Conservation (phyloP, 2,113 vertebrate species). For the Callionymus lyra region DNA sequence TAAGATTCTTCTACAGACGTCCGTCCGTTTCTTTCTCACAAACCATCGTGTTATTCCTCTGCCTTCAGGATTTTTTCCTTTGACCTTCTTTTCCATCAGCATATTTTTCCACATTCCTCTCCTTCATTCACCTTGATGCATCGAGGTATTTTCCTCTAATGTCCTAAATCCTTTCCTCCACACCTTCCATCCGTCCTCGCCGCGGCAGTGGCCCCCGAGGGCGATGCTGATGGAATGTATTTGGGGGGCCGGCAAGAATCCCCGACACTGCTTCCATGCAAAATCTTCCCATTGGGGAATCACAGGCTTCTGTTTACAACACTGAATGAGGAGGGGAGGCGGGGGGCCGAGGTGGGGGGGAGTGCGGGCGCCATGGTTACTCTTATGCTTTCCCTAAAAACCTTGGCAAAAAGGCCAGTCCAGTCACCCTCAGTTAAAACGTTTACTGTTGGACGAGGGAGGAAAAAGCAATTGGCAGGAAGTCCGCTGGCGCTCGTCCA, state of each 20-base stretch:
- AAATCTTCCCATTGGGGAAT: slow-evolving; percentile 60
- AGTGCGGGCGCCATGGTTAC: slow-evolving; percentile 48
- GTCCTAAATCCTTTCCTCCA: slow-evolving; percentile 25
- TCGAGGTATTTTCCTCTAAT: slow-evolving; percentile 24
- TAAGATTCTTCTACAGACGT: too few relatives aligned
- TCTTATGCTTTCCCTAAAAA: slow-evolving; percentile 46
- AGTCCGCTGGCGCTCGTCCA: slow-evolving; percentile 47
- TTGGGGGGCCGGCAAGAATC: slow-evolving; percentile 49
- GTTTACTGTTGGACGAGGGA: slow-evolving; percentile 47
- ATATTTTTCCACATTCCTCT: slow-evolving; percentile 19
- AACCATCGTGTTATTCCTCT: too few relatives aligned
- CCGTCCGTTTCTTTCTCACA: too few relatives aligned
- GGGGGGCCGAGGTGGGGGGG: slow-evolving; percentile 21
- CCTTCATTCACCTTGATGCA: slow-evolving; percentile 24
- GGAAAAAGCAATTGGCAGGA: slow-evolving; percentile 46
- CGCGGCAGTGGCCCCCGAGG: slow-evolving; percentile 49
- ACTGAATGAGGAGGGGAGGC: slow-evolving; percentile 7
- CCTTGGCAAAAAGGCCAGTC: slow-evolving; percentile 42
- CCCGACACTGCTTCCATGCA: slow-evolving; percentile 54
- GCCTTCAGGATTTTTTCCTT: too few relatives aligned
- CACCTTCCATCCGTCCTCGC: slow-evolving; percentile 25
- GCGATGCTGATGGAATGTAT: slow-evolving; percentile 63
- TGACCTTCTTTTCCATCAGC: slow-evolving; percentile 10
- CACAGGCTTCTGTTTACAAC: slow-evolving; percentile 52
- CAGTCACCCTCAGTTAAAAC: slow-evolving; percentile 48